A percentile compares a stretch with the other conserved stretches of the same genome.
Conservation (phyloP, 2,888 invertebrate genomes). For the Xanthia icteritia region DNA sequence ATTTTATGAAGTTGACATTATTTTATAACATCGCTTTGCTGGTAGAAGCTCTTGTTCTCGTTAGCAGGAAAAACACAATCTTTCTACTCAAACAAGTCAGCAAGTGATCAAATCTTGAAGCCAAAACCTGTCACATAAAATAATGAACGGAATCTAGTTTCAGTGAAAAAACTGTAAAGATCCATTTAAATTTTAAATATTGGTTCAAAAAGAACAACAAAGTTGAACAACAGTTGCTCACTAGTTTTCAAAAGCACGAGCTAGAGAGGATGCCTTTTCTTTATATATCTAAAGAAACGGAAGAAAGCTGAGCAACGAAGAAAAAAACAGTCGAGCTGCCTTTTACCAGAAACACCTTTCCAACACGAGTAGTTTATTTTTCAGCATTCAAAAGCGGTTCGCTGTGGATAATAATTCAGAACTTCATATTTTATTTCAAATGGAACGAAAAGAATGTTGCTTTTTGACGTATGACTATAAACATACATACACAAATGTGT, state of each 20-base stretch:
- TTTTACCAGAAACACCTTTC: conserved; percentile 55
- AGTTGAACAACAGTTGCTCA: conserved; percentile 36
- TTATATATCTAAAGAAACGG: conserved; percentile 52
- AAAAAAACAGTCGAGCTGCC: conserved; percentile 38
- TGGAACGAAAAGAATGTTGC: conserved; percentile 23
- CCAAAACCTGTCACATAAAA: background rate
- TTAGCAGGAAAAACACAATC: background rate
- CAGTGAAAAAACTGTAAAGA: conserved; percentile 10
- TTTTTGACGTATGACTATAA: conserved; percentile 33
- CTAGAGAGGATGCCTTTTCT: conserved; percentile 46
- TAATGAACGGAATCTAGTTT: background rate
- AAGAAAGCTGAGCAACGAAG: conserved; percentile 47
- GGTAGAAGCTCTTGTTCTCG: background rate
- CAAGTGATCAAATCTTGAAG: background rate
- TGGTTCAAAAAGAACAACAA: conserved; percentile 40
- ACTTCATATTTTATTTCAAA: conserved; percentile 55
- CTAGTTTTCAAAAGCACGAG: conserved; percentile 23
- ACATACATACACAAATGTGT: conserved; percentile 2
- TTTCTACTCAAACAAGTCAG: background rate
- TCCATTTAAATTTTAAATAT: conserved; percentile 40
- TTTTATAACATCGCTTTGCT: background rate
- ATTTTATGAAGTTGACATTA: background rate
- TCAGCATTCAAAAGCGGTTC: conserved; percentile 53
- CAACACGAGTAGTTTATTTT: conserved; percentile 56
- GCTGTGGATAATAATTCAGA: conserved; percentile 52